Percentiles rank a stretch among this genome's conserved stretches.
phyloP scores from a whole-genome alignment of 2,113 vertebrate species.

The Gallinago jamesoni region DNA sequence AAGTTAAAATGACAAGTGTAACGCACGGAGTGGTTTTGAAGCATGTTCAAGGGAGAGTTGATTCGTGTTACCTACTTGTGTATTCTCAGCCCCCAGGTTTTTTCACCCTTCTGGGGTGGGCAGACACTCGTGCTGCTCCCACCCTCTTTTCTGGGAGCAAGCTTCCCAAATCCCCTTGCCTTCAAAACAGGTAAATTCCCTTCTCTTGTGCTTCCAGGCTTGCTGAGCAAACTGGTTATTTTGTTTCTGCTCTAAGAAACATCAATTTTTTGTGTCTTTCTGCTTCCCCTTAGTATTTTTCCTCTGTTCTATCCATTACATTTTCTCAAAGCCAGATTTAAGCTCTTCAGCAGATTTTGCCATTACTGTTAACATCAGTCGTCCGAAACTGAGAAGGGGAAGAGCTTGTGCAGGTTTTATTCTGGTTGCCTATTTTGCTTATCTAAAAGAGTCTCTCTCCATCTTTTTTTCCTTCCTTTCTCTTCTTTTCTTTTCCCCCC shows the following conservation, averaged over 20 bases:
- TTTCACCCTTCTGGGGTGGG: not conserved
- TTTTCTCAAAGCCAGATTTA: not conserved
- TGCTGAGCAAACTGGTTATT: not conserved
- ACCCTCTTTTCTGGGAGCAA: not conserved
- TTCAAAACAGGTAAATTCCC: not conserved
- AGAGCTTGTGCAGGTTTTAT: not conserved
- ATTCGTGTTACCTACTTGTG: not conserved
- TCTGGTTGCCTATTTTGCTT: not conserved
- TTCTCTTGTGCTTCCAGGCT: not conserved
- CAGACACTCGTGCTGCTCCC: not conserved
- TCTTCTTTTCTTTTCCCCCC: not conserved
- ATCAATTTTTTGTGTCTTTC: not conserved
- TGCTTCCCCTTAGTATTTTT: not conserved
- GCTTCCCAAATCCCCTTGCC: not conserved
- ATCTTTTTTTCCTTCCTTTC: not conserved
- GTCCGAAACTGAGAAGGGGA: not conserved
- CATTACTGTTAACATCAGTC: not conserved
- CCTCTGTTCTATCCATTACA: not conserved
- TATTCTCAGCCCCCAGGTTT: not conserved
- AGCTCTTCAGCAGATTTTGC: not conserved
- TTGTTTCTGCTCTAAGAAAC: not conserved
- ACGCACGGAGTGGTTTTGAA: not conserved
- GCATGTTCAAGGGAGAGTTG: not conserved
- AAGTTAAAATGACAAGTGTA: constrained; percentile 6
- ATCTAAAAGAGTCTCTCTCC: not conserved